Evolutionary conservation across 2,113 vertebrate species (phyloP).

Genomic region (Fregetta grallaria): DNA sequence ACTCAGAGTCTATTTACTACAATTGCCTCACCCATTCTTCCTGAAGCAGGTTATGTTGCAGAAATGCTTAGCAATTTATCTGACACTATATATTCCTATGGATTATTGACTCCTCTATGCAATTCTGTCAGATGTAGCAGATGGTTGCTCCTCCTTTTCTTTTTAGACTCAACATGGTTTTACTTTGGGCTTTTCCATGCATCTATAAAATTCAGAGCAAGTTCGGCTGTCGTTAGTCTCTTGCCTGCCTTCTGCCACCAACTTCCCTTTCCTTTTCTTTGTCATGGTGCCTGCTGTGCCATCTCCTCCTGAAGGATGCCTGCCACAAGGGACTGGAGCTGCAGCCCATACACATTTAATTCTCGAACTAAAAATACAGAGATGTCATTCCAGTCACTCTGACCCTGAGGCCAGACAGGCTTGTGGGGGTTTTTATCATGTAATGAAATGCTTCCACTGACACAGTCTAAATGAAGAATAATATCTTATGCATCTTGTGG

Average conservation of each 20-base stretch:
- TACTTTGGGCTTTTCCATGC: not conserved
- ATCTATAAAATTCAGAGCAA: not conserved
- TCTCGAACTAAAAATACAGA: conserved; percentile 47
- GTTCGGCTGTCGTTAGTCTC: not conserved
- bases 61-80: not conserved
- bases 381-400: conserved; percentile 56
- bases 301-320: not conserved
- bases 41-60: not conserved
- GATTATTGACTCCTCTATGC: not conserved
- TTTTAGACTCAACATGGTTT: not conserved
- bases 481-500: conserved; percentile 1
- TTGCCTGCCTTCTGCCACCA: not conserved
- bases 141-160: not conserved
- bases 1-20: not conserved
- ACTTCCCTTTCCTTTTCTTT: not conserved
- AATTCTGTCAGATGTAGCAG: not conserved
- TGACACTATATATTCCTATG: not conserved
- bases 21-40: not conserved
- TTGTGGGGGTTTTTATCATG: conserved; percentile 31
- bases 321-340: conserved; percentile 4
- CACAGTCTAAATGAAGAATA: conserved; percentile 25
- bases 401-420: conserved; percentile 18
- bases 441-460: conserved; percentile 54
- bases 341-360: conserved; percentile 30
- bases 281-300: not conserved